phyloP scores from a whole-genome alignment of 2,797 vertebrate genomes.

The Meriones psammophilus region DNA sequence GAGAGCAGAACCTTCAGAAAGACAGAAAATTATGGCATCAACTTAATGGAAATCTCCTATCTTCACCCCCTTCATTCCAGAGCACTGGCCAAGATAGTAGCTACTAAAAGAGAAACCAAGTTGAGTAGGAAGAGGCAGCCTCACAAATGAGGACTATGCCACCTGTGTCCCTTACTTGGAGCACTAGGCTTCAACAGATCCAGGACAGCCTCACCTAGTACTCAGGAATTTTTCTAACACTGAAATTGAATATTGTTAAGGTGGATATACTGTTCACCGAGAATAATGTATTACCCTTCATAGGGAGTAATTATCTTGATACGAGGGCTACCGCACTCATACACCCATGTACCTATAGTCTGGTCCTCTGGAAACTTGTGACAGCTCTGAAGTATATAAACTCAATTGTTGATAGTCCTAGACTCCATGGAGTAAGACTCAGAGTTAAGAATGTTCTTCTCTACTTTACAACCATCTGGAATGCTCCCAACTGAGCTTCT shows the following conservation, averaged over 20 bases:
- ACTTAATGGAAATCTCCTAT: constrained; percentile 74
- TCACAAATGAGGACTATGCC: background rate
- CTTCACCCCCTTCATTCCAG: background rate
- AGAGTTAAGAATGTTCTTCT: constrained; percentile 15
- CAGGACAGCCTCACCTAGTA: background rate
- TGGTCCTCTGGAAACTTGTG: background rate
- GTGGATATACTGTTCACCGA: background rate
- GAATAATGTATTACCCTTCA: background rate
- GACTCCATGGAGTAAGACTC: background rate
- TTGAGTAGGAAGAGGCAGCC: background rate
- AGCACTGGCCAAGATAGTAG: constrained; percentile 9
- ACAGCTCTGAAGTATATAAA: background rate
- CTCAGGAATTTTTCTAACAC: constrained; percentile 11
- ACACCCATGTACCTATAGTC: background rate
- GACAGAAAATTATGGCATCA: constrained; percentile 67
- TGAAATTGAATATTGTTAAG: background rate
- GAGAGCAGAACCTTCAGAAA: constrained; percentile 65
- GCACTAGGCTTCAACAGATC: background rate
- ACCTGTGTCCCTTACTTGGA: background rate
- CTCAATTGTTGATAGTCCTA: background rate
- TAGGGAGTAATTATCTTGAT: constrained; percentile 44
- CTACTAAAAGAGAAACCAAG: constrained; percentile 1
- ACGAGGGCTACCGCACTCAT: background rate
- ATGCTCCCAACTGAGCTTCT: background rate
- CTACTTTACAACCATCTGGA: background rate